These are phyloP conservation scores for Zaprionus camerounensis DNA, from an alignment of 1,140 invertebrate species.

Conservation along the genomic window DNA sequence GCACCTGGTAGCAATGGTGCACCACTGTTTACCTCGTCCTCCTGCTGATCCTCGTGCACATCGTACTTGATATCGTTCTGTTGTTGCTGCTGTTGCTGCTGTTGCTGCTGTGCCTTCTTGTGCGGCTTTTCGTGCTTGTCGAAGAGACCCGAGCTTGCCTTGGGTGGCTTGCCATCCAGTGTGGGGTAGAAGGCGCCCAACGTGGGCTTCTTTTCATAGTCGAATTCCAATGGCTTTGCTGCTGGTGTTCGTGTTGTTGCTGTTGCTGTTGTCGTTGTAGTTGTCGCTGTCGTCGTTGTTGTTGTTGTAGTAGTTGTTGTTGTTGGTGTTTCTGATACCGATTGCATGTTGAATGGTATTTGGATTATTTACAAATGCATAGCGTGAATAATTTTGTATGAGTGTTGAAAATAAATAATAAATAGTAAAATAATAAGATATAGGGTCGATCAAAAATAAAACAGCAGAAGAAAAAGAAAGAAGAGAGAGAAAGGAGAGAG, in stretches of 20 bases:
- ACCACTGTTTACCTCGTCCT: slow-evolving; percentile 51
- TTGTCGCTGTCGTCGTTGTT: slow-evolving; percentile 52
- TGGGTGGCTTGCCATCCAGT: slow-evolving; percentile 80
- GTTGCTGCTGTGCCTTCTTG: slow-evolving; percentile 66
- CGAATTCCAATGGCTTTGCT: slow-evolving; percentile 40
- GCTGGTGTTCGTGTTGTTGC: slow-evolving; percentile 39
- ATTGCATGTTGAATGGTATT: slow-evolving; percentile 76
- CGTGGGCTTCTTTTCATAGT: slow-evolving; percentile 66
- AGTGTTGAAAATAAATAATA: slow-evolving; percentile 66
- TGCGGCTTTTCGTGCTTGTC: slow-evolving; percentile 72
- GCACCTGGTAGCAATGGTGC: slow-evolving; percentile 56
- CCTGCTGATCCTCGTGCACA: slow-evolving; percentile 73
- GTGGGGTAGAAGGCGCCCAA: slow-evolving; percentile 80
- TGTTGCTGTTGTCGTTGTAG: slow-evolving; percentile 41
- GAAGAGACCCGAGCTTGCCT: slow-evolving; percentile 53
- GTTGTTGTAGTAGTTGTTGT: slow-evolving; percentile 65
- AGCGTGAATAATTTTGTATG: slow-evolving; percentile 69
- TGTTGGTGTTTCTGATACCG: slow-evolving; percentile 70
- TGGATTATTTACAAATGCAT: slow-evolving; percentile 81
- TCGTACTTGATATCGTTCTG: slow-evolving; percentile 82
- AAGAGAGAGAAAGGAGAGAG: slow-evolving; percentile 33
- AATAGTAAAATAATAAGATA: slow-evolving; percentile 47
- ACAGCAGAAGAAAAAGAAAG: slow-evolving; percentile 31
- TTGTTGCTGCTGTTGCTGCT: slow-evolving; percentile 55
- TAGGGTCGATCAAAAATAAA: slow-evolving; percentile 49